These are phyloP conservation scores for Pelochelys cantorii DNA, from an alignment of 2,797 vertebrate species.

Conservation along the genomic window DNA sequence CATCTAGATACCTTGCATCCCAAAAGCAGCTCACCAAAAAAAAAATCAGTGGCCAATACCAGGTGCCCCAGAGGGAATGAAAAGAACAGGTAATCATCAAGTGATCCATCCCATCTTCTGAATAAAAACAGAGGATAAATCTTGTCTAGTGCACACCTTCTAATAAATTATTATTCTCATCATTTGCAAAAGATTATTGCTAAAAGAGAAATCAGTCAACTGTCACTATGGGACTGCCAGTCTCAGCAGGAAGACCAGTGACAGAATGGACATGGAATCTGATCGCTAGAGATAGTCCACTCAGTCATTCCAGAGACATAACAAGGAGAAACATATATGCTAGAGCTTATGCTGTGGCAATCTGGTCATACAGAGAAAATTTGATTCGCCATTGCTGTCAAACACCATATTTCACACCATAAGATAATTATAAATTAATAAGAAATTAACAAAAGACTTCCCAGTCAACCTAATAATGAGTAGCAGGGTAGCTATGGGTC, in stretches of 20 bases:
- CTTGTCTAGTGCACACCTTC: not conserved
- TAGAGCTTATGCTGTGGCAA: accelerated
- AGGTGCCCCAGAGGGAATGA: no score
- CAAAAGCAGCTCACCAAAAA: not conserved
- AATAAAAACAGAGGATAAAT: not conserved
- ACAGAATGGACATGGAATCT: not conserved
- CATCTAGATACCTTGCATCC: not conserved
- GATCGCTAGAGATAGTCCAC: not conserved
- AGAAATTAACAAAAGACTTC: not conserved
- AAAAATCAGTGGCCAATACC: no score
- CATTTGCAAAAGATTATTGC: not conserved
- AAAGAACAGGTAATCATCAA: no score
- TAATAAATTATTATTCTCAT: not conserved
- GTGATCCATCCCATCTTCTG: no score
- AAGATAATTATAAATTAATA: not conserved
- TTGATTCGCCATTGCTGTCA: not conserved
- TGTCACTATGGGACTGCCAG: not conserved
- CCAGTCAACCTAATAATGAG: not conserved
- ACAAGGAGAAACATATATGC: not conserved
- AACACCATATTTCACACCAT: not conserved
- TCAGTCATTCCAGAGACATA: not conserved
- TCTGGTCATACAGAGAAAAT: not conserved
- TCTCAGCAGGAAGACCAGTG: not conserved
- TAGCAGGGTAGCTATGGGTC: not conserved
- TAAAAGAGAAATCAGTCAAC: not conserved